These are phyloP conservation scores for Atta colombica DNA, from an alignment of 1,140 invertebrate species.

Conservation along the genomic window DNA sequence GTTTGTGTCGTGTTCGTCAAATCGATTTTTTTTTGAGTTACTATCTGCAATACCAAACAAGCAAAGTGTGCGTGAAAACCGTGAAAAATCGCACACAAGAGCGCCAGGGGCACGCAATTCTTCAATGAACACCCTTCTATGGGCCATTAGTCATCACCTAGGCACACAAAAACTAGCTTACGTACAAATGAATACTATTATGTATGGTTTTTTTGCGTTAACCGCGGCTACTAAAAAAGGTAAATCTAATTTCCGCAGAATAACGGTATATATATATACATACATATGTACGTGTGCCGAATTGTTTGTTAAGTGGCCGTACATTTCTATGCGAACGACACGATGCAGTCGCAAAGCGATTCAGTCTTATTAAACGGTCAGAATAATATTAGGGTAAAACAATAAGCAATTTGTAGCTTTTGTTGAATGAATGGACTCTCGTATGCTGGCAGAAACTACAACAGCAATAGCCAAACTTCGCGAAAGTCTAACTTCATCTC, in stretches of 20 bases:
- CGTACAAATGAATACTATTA: slow-evolving; percentile 74
- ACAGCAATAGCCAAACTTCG: slow-evolving; percentile 40
- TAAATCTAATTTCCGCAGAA: slow-evolving; percentile 58
- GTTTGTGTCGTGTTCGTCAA: slow-evolving; percentile 32
- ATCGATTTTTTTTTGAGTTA: slow-evolving; percentile 75
- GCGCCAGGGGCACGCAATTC: slow-evolving; percentile 62
- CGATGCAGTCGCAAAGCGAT: slow-evolving; percentile 23
- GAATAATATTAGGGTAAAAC: slow-evolving; percentile 59
- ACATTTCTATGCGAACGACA: background rate
- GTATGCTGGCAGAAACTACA: slow-evolving; percentile 30
- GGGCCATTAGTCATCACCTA: slow-evolving; percentile 77
- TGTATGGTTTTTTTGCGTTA: slow-evolving; percentile 43
- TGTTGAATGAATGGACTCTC: slow-evolving; percentile 33
- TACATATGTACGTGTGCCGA: background rate
- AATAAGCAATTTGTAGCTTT: slow-evolving; percentile 62
- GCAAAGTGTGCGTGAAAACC: slow-evolving; percentile 68
- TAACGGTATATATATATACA: background rate
- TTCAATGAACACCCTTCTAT: slow-evolving; percentile 65
- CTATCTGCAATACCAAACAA: slow-evolving; percentile 65
- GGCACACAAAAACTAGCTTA: slow-evolving; percentile 77
- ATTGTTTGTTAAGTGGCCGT: slow-evolving; percentile 5
- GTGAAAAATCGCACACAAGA: slow-evolving; percentile 78
- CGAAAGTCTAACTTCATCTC: slow-evolving; percentile 57
- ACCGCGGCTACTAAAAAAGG: slow-evolving; percentile 44
- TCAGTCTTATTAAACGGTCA: slow-evolving; percentile 55